These are phyloP conservation scores for Odontesthes bonariensis DNA, from an alignment of 2,113 vertebrate genomes.

Conservation along the genomic window DNA sequence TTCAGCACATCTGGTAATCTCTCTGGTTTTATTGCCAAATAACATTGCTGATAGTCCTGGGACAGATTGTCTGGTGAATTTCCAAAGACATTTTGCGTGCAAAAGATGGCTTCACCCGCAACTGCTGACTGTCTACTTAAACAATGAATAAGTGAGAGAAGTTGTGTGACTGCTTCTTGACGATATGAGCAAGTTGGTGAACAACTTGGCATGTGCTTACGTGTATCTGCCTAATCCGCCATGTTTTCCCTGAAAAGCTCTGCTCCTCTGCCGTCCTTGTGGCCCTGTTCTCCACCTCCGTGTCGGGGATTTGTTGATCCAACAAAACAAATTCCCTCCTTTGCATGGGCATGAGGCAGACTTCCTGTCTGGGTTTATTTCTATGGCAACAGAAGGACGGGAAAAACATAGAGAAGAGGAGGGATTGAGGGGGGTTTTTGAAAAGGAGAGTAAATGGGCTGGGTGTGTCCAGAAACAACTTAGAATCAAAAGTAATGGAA, in stretches of 20 bases:
- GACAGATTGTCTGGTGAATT: slow-evolving; percentile 40
- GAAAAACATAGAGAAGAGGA: slow-evolving; percentile 44
- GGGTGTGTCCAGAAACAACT: slow-evolving; percentile 51
- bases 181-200: slow-evolving; percentile 15
- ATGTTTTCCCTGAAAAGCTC: neutral
- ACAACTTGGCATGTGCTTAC: slow-evolving; percentile 39
- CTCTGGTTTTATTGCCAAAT: slow-evolving; percentile 7
- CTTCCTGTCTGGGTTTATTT: slow-evolving; percentile 65
- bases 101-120: slow-evolving; percentile 47
- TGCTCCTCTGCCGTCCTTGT: slow-evolving; percentile 32
- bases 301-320: slow-evolving; percentile 66
- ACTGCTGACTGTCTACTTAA: slow-evolving; percentile 37
- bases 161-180: slow-evolving; percentile 39
- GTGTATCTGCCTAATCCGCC: slow-evolving; percentile 5
- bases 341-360: slow-evolving; percentile 68
- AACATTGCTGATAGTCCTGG: neutral
- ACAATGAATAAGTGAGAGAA: slow-evolving; percentile 49
- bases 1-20: slow-evolving; percentile 3
- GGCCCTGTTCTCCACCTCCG: slow-evolving; percentile 26
- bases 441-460: slow-evolving; percentile 22
- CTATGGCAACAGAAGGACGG: slow-evolving; percentile 66
- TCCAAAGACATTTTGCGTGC: slow-evolving; percentile 16
- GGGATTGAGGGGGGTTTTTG: neutral
- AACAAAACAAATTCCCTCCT: slow-evolving; percentile 73
- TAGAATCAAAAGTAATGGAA: neutral